Base-by-base conservation (phyloP, 2,888 invertebrate genomes). In the Melieria omissa region DNA sequence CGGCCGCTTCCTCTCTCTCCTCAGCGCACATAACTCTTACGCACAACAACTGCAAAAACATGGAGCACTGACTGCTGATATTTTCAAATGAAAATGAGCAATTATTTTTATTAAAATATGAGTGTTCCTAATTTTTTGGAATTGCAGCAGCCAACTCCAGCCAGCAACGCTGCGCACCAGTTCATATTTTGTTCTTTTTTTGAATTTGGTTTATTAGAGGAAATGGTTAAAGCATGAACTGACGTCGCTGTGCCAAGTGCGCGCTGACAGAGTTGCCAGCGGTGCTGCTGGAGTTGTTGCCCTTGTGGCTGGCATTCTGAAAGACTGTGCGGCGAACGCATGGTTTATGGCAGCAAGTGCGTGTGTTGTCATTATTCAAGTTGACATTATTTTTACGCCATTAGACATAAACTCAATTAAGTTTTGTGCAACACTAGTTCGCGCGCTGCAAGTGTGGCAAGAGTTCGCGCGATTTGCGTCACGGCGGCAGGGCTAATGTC, bases 341-440 rank as follows among this genome's bases (percentile, higher is more conserved):
- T 54, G 62, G 55, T 63, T 57, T 64, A 63, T 70, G 47, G 63
- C 70, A 63, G 63, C 70, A 70, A 70, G 70, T 70, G 63, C 70
- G 55, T 57, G 57, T 64, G 42, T 58, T 60, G 70, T 44, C 65
- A 65, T 65, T 70, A 54, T 60, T 65, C 60, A 65, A 65, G 60
- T 55, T 58, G 64, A 65, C 65, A 65, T 65, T 70, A 65, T 70
- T 65, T 65, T 70, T 64, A 63, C 64, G 70, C 57, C 70, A 64
- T 63, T 60, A 63, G 70, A 64, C 70, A 70, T 49, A 70, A 70
- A 70, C 70, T 64, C 63, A 64, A 57, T 64, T 57, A 70, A 29
- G 29, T 29, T 29, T 29, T 29, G 29, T 16, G 16, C 57, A 66
- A 66, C 66, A 66, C 58, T 66, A 42, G 58, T 14, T 14, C 16